Conservation (phyloP, 2,888 invertebrate genomes). For the Pachliopta kotzebuea region DNA sequence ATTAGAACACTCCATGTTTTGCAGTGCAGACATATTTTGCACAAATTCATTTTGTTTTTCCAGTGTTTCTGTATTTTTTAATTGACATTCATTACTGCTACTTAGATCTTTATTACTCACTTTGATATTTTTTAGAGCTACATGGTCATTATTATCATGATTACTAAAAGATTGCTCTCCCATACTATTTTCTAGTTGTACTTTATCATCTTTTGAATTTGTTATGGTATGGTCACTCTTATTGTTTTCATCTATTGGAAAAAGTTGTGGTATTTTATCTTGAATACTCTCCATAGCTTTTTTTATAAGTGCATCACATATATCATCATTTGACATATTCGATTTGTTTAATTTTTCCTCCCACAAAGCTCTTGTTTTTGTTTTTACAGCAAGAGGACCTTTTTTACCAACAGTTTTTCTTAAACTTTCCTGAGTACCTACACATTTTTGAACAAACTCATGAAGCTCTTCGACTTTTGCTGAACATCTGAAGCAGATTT, state of each 20-base stretch:
- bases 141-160: conserved; percentile 27
- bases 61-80: neutral
- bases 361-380: conserved; percentile 61
- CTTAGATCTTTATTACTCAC: conserved; percentile 27
- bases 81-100: conserved; percentile 20
- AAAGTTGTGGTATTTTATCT: conserved; percentile 44
- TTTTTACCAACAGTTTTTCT: conserved; percentile 51
- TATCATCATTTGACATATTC: conserved; percentile 71
- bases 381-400: conserved; percentile 46
- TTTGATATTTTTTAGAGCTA: conserved; percentile 29
- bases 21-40: neutral
- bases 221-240: conserved; percentile 3
- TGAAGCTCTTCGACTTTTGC: conserved; percentile 73
- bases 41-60: neutral
- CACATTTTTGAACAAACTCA: conserved; percentile 72
- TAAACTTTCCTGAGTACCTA: conserved; percentile 64
- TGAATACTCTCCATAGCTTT: conserved; percentile 71
- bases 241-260: conserved; percentile 37
- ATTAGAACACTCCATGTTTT: conserved; percentile 26
- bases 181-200: neutral
- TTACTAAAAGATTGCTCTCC: neutral
- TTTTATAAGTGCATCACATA: conserved; percentile 70
- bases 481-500: conserved; percentile 75
- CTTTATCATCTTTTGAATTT: conserved; percentile 3
- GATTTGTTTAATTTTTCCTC: conserved; percentile 65